These are phyloP conservation scores for Andrena chrysosceles DNA, from an alignment of 2,888 invertebrate species.

Conservation along the genomic window DNA sequence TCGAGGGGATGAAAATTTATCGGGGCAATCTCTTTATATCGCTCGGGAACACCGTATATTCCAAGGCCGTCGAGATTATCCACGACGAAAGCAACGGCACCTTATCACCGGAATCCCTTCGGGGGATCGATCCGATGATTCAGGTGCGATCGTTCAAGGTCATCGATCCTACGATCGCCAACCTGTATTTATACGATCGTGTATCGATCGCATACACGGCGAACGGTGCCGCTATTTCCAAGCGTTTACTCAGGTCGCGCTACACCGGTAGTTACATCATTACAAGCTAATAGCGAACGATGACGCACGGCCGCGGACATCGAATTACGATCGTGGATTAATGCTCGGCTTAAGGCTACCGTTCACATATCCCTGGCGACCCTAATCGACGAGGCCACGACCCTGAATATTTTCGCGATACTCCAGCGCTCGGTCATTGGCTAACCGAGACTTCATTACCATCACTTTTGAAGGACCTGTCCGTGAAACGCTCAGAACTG, in stretches of 20 bases:
- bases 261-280: constrained; percentile 63
- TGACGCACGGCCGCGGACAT: constrained; percentile 47
- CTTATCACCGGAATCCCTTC: constrained; percentile 15
- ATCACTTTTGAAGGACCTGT: constrained; percentile 1
- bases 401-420: background rate
- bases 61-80: constrained; percentile 1
- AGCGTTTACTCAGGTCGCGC: constrained; percentile 41
- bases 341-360: constrained; percentile 41
- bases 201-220: constrained; percentile 8
- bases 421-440: background rate
- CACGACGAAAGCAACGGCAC: constrained; percentile 34
- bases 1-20: background rate
- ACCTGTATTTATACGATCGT: constrained; percentile 21
- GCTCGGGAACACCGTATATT: background rate
- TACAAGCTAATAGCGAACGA: constrained; percentile 57
- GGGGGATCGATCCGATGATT: constrained; percentile 18
- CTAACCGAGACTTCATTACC: background rate
- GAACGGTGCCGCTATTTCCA: constrained; percentile 56
- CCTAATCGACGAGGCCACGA: constrained; percentile 26
- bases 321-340: constrained; percentile 61
- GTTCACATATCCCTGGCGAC: constrained; percentile 3
- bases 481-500: background rate
- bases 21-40: constrained; percentile 1
- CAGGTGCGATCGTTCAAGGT: constrained; percentile 48
- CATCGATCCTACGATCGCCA: constrained; percentile 29